Conservation (phyloP, 2,113 vertebrate species). For the Myxocyprinus asiaticus region DNA sequence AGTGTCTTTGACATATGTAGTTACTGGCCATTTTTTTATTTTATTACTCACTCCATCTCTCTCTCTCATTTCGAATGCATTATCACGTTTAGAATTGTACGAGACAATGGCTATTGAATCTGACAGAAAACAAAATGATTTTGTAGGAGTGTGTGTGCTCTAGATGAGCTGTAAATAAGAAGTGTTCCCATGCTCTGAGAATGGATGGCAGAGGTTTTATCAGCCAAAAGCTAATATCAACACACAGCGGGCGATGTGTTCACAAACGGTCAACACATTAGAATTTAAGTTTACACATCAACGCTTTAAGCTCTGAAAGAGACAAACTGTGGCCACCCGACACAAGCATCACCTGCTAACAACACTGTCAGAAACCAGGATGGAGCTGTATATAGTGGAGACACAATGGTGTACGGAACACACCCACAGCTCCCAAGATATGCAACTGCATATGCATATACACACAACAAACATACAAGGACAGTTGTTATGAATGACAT, state of each 20-base stretch:
- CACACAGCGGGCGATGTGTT: background rate
- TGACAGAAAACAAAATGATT: background rate
- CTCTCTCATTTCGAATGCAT: slow-evolving; percentile 4
- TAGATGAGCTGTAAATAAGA: slow-evolving; percentile 8
- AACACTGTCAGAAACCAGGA: too few species aligned
- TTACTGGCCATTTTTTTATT: background rate
- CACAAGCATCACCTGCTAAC: background rate
- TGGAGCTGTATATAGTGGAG: too few species aligned
- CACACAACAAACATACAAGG: background rate
- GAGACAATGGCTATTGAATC: background rate
- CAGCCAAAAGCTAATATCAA: background rate
- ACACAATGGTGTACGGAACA: too few species aligned
- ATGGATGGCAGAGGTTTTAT: background rate
- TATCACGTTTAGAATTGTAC: background rate
- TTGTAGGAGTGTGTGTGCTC: background rate
- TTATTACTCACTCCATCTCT: background rate
- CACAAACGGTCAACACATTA: background rate
- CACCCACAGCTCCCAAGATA: too few species aligned
- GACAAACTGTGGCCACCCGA: background rate
- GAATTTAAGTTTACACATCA: background rate
- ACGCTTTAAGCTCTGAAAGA: background rate
- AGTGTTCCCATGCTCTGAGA: background rate
- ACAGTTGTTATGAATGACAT: background rate
- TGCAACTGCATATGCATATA: background rate
- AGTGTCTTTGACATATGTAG: background rate